Evolutionary conservation across 2,888 invertebrate genomes (phyloP).

Genomic region (Aplocera efformata): DNA sequence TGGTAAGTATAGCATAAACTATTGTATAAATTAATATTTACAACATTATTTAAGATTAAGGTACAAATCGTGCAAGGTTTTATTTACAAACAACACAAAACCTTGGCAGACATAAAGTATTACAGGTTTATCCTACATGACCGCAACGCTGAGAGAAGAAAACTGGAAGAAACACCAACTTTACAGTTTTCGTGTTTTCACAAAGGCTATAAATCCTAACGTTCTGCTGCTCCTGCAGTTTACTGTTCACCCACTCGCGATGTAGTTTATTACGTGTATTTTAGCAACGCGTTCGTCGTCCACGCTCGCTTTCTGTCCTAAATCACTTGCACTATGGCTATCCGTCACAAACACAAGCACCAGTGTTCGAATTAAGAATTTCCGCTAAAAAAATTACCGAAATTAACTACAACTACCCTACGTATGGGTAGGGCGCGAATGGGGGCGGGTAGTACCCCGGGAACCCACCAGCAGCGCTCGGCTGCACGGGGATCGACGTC

Average conservation of each 20-base stretch:
- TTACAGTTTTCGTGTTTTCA: constrained; percentile 64
- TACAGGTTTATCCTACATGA: constrained; percentile 33
- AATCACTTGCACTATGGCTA: constrained; percentile 23
- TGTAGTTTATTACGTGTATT: constrained; percentile 65
- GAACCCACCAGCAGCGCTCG: constrained; percentile 80
- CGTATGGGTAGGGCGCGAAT: constrained; percentile 87
- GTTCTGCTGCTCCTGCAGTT: constrained; percentile 58
- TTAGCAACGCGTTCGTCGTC: constrained; percentile 52
- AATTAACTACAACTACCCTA: constrained; percentile 77
- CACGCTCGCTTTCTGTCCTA: constrained; percentile 35
- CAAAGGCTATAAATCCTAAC: constrained; percentile 61
- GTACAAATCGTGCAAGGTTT: constrained; percentile 23
- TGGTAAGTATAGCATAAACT: constrained; percentile 33
- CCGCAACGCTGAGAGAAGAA: constrained; percentile 43
- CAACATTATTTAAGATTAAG: constrained; percentile 43
- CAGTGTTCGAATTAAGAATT: constrained; percentile 23
- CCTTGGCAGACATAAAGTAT: constrained; percentile 41
- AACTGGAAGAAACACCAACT: constrained; percentile 58
- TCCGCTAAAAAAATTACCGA: constrained; percentile 7
- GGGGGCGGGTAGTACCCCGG: constrained; percentile 90
- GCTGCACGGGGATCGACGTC: constrained; percentile 87
- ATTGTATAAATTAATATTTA: constrained; percentile 65
- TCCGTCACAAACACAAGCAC: constrained; percentile 35
- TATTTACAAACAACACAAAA: constrained; percentile 19
- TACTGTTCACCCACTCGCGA: constrained; percentile 61